phyloP scores from a whole-genome alignment of 2,113 vertebrate species.

The Camelus bactrianus region DNA sequence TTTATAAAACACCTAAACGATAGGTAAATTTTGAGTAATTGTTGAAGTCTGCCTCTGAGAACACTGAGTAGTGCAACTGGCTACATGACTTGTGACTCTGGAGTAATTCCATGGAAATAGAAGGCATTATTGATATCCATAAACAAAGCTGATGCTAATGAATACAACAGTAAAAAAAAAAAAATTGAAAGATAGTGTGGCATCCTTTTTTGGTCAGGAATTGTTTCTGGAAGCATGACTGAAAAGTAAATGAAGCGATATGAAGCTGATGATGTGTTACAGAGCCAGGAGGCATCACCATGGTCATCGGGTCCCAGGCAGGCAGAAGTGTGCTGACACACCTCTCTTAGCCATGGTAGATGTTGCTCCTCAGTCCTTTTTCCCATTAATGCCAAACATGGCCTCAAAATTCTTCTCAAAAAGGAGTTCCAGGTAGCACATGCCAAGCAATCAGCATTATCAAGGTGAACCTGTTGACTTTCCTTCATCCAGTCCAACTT shows the following conservation, averaged over 20 bases:
- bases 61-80: not conserved
- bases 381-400: not conserved
- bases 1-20: constrained; percentile 44
- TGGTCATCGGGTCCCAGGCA: not conserved
- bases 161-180: not conserved
- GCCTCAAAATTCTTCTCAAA: not conserved
- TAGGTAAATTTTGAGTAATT: not conserved
- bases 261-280: not conserved
- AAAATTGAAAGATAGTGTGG: not conserved
- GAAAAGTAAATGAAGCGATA: not conserved
- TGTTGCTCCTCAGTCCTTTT: not conserved
- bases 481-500: not conserved
- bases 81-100: not conserved
- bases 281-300: not conserved
- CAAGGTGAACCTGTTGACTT: not conserved
- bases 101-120: not conserved
- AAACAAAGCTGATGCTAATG: not conserved
- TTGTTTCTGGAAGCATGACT: not conserved
- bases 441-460: not conserved
- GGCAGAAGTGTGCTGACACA: not conserved
- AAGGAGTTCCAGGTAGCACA: not conserved
- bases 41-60: not conserved
- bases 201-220: not conserved
- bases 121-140: not conserved
- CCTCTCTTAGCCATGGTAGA: not conserved